phyloP scores from a whole-genome alignment of 2,888 invertebrate species.

The Nemurella pictetii region DNA sequence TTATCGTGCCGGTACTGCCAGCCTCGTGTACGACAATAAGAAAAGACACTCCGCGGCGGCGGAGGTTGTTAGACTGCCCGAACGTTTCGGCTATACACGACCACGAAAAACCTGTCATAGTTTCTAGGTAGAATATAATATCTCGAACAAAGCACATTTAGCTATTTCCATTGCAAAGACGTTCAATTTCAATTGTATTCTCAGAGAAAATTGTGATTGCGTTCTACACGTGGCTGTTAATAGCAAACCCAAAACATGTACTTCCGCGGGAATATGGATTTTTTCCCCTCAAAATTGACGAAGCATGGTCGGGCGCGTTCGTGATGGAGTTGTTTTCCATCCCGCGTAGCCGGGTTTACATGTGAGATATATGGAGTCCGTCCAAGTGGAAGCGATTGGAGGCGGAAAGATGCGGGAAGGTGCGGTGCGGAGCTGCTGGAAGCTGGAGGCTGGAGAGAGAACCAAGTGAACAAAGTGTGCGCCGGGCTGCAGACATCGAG shows the following conservation, averaged over 20 bases:
- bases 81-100: too few relatives aligned
- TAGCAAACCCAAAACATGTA: neutral
- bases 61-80: neutral
- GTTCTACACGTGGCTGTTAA: too few relatives aligned
- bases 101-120: too few relatives aligned
- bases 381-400: conserved; percentile 24
- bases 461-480: neutral
- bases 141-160: too few relatives aligned
- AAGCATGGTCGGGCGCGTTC: neutral
- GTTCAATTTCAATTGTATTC: too few relatives aligned
- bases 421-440: neutral
- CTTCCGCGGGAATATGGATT: neutral
- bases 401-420: neutral
- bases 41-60: neutral
- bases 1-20: conserved; percentile 21
- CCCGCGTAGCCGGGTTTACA: conserved; percentile 3
- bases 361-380: neutral
- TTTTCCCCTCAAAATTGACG: conserved; percentile 5
- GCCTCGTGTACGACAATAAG: conserved; percentile 1
- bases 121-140: too few relatives aligned
- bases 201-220: too few relatives aligned
- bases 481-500: neutral
- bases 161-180: too few relatives aligned
- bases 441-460: neutral
- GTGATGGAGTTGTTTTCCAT: conserved; percentile 18